phyloP scores from a whole-genome alignment of 2,888 invertebrate species.

The Tridacna gigas region DNA sequence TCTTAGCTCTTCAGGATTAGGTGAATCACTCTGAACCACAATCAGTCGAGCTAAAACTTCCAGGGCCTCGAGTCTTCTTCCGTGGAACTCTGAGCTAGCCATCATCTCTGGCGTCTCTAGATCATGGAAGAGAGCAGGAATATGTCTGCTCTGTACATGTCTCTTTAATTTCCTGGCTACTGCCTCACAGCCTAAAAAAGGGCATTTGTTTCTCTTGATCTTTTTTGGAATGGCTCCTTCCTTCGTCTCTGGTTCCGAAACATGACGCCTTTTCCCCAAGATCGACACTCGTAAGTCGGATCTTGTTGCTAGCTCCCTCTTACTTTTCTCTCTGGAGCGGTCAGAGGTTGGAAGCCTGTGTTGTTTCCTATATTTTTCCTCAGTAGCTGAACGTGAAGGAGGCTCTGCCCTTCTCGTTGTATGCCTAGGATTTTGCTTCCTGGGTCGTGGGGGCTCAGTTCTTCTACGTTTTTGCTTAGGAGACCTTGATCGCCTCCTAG shows the following conservation, averaged over 20 bases:
- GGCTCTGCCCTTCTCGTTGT: background rate
- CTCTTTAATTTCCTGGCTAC: background rate
- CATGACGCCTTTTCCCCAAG: background rate
- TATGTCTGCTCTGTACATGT: background rate
- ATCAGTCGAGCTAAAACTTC: background rate
- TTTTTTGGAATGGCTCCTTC: background rate
- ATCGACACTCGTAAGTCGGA: background rate
- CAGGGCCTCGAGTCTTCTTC: background rate
- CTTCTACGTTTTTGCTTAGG: too few species aligned
- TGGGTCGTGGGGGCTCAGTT: too few species aligned
- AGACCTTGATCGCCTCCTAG: too few species aligned
- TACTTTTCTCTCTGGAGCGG: too few species aligned
- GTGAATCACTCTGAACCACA: background rate
- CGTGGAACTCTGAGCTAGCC: constrained; percentile 1
- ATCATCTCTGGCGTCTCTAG: background rate
- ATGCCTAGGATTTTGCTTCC: background rate
- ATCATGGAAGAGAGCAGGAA: constrained; percentile 1
- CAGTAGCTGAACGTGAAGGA: too few species aligned
- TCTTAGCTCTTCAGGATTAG: background rate
- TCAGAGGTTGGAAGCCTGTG: too few species aligned
- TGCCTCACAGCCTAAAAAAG: background rate
- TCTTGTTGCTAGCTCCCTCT: background rate
- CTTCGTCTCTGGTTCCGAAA: background rate
- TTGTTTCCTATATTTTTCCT: too few species aligned
- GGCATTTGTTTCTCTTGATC: constrained; percentile 7